A percentile compares a stretch with the other conserved stretches of the same genome.
These are phyloP conservation scores for Brachionus asplanchnoidis DNA, from an alignment of 1,140 invertebrate species.

Conservation along the genomic window DNA sequence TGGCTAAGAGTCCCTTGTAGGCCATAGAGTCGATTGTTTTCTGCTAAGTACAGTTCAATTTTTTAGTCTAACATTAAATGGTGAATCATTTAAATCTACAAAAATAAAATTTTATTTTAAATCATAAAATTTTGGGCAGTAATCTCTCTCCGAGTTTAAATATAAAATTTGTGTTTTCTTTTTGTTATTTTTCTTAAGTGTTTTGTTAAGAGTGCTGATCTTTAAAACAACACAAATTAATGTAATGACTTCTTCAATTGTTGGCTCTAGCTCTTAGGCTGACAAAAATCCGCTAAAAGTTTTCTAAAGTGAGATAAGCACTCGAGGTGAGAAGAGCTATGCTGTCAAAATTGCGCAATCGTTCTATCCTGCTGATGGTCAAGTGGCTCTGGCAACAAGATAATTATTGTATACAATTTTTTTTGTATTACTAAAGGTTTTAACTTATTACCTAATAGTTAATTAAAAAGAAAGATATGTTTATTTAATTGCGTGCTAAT, in stretches of 20 bases:
- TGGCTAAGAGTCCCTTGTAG: not conserved
- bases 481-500: not conserved
- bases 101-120: not conserved
- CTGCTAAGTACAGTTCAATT: not conserved
- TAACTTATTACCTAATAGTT: not conserved
- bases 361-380: not conserved
- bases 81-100: not conserved
- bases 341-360: not conserved
- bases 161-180: not conserved
- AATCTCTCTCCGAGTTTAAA: not conserved
- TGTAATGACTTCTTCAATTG: not conserved
- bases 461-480: not conserved
- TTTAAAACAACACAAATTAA: not conserved
- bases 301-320: not conserved
- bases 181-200: not conserved
- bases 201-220: conserved; percentile 5
- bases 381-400: not conserved
- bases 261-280: not conserved
- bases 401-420: not conserved
- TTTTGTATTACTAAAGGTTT: not conserved
- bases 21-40: not conserved
- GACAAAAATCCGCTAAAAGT: not conserved
- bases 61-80: not conserved
- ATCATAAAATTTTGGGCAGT: not conserved
- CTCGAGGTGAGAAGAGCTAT: not conserved